Conservation (phyloP, 2,888 invertebrate genomes). For the Colletes collaris region DNA sequence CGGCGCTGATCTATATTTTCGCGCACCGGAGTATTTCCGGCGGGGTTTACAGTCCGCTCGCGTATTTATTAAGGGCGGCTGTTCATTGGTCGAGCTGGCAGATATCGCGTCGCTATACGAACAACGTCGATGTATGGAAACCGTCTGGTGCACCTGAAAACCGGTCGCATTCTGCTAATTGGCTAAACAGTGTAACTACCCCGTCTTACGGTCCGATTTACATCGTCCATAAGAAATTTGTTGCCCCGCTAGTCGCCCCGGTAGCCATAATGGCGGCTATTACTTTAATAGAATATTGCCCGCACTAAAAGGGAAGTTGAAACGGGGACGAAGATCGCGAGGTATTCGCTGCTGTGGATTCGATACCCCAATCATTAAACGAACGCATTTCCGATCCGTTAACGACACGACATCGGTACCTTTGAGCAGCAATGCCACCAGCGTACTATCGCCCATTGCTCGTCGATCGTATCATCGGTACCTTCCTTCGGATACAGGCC, state of each 20-base stretch:
- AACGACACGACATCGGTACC: conserved; percentile 61
- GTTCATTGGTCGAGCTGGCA: conserved; percentile 32
- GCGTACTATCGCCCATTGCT: conserved; percentile 23
- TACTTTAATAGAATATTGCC: conserved; percentile 67
- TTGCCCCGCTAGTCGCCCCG: conserved; percentile 58
- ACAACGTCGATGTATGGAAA: conserved; percentile 34
- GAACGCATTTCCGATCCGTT: conserved; percentile 62
- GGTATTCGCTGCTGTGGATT: conserved; percentile 36
- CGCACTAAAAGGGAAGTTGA: conserved; percentile 10
- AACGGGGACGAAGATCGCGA: not conserved
- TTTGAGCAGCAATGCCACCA: conserved; percentile 55
- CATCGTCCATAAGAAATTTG: conserved; percentile 75
- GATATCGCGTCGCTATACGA: conserved; percentile 38
- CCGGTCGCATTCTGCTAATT: conserved; percentile 74
- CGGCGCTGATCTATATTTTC: conserved; percentile 38
- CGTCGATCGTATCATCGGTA: conserved; percentile 28
- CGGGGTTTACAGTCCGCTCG: conserved; percentile 15
- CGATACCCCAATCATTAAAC: conserved; percentile 64
- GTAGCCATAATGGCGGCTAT: conserved; percentile 55
- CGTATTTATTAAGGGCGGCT: conserved; percentile 48
- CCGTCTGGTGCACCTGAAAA: conserved; percentile 58
- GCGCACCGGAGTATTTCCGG: conserved; percentile 12
- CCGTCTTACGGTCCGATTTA: conserved; percentile 75
- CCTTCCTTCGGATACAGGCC: conserved; percentile 13
- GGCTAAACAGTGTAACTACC: conserved; percentile 75